Conservation (phyloP, 2,797 vertebrate genomes). For the Galagoides demidoff region DNA sequence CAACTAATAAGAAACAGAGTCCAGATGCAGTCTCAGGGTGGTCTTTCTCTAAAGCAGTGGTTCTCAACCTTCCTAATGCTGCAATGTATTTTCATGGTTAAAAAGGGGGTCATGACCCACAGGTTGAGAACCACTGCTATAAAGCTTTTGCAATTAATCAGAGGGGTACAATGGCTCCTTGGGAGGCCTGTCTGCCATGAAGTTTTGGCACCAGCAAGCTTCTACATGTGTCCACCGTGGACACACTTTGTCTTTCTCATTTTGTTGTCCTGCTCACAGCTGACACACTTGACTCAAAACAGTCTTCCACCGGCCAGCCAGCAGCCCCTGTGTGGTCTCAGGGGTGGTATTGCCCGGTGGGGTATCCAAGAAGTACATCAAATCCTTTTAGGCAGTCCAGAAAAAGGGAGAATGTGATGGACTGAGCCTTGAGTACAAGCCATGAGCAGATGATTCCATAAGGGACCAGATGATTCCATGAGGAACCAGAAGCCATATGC, state of each 20-base stretch:
- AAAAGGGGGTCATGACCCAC: no score
- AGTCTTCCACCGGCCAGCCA: neutral
- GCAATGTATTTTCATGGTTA: no score
- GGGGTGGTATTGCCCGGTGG: no score
- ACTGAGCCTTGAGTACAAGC: neutral
- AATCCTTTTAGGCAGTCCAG: neutral
- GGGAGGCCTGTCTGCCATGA: neutral
- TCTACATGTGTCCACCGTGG: rapidly evolving
- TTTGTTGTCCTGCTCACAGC: neutral
- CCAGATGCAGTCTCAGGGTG: neutral
- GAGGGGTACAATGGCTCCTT: neutral
- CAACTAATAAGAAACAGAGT: neutral
- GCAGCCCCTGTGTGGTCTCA: neutral
- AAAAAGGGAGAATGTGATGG: neutral
- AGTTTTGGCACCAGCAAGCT: neutral
- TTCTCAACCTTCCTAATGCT: no score
- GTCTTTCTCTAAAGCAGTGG: neutral
- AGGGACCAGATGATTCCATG: neutral
- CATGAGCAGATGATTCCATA: neutral
- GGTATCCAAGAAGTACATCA: neutral
- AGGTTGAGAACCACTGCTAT: neutral
- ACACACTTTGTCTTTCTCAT: neutral
- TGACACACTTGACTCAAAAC: neutral
- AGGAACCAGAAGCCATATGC: neutral
- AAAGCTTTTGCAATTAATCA: neutral